Evolutionary conservation across 2,797 vertebrate genomes (phyloP), one percentile per base, ranked within the genome.

Genomic region (Esox masquinongy): DNA sequence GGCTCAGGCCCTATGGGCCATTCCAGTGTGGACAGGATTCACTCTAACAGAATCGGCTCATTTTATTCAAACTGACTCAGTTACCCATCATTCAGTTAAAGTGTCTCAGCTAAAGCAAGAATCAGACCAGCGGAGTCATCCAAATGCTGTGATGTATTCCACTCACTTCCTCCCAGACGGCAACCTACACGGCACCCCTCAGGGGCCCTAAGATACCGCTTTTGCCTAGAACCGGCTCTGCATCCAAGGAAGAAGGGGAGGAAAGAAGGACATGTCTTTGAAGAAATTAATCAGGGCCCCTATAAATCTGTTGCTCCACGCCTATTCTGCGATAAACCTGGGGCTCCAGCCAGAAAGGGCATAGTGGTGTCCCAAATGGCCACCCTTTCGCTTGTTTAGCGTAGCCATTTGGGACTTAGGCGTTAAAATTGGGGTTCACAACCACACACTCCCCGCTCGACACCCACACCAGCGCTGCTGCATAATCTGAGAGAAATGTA

Each of bases 401-500:
- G 56, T 61, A 19, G 36, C 9, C 56, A 24, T 61, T 61, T 61
- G 22, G 11, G 22, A 61, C 7, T n/a, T n/a, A 0, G 29, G 68
- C 75, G 80, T 80, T 78, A 68, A 79, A 72, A 68, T 11, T 56
- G 69, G 71, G 69, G 68, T 53, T 71, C 75, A 76, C 80, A 76
- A 77, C 78, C 56, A 71, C 56, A 74, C 82, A 83, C 56, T 59
- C 22, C 22, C 22, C 8, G 0, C 2, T 83, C 31, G 80, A 66
- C 71, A 77, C 86, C 84, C 81, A 81, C 61, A 79, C 82, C 86
- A 67, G 56, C 56, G 89, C 89, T 90, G 88, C 89, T 91, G 89
- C 88, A 90, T 92, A 89, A 91, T 91, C 88, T 79, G 88, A 87
- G 73, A 87, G 86, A 87, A 89, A 82, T 82, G 74, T 87, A 82